Conservation (phyloP, 2,113 vertebrate genomes). For the Axis porcinus region DNA sequence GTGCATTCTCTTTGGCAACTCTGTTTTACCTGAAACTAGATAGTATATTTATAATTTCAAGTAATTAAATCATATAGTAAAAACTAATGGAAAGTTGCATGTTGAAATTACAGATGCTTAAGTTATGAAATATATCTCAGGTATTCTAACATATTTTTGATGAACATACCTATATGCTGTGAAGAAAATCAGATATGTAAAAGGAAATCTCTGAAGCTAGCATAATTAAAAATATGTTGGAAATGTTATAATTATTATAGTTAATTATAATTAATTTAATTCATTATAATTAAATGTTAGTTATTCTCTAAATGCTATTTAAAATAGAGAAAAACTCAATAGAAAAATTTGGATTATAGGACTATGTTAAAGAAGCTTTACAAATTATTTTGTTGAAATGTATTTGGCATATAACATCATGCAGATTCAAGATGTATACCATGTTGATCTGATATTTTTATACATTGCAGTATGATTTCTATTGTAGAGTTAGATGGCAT, state of each 20-base stretch:
- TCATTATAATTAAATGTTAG: not conserved
- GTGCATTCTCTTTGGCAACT: not conserved
- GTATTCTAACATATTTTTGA: not conserved
- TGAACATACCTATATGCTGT: not conserved
- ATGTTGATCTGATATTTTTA: not conserved
- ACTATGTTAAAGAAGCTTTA: not conserved
- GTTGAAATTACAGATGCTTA: not conserved
- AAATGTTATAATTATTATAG: not conserved
- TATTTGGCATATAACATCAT: not conserved
- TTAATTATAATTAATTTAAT: not conserved
- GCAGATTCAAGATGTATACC: not conserved
- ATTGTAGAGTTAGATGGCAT: not conserved
- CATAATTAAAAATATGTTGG: not conserved
- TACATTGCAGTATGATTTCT: not conserved
- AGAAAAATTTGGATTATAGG: not conserved
- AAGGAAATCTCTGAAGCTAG: not conserved
- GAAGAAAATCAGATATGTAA: not conserved
- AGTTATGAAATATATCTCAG: not conserved
- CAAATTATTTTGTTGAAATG: not conserved
- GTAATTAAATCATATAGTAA: not conserved
- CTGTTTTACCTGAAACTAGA: not conserved
- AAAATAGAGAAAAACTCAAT: not conserved
- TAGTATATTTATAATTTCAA: not conserved
- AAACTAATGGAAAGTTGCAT: not conserved
- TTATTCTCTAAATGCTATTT: not conserved